Evolutionary conservation across 2,113 vertebrate species (phyloP).

Genomic region (Laticauda colubrina): DNA sequence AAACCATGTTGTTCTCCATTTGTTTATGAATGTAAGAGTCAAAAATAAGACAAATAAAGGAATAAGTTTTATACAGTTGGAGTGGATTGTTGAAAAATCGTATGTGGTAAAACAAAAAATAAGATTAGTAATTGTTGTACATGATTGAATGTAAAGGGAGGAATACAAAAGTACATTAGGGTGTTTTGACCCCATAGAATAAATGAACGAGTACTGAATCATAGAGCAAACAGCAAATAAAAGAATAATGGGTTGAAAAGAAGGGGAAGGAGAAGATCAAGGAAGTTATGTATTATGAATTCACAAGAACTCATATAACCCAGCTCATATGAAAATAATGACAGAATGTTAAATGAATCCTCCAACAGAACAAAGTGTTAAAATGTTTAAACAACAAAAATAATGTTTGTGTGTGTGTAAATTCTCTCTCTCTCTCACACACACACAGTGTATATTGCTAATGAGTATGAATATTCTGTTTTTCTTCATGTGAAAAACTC

Average conservation of each 20-base stretch:
- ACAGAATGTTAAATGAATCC: background rate
- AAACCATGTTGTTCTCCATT: background rate
- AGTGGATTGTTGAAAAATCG: background rate
- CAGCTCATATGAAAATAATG: background rate
- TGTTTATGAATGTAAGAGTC: background rate
- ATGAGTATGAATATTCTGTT: background rate
- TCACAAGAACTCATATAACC: background rate
- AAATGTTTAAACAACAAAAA: background rate
- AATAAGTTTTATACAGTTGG: background rate
- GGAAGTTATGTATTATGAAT: background rate
- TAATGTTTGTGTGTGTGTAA: background rate
- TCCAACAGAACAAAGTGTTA: background rate
- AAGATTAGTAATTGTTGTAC: background rate
- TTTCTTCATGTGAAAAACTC: background rate
- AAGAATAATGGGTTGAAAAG: background rate
- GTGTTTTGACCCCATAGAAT: background rate
- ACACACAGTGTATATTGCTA: background rate
- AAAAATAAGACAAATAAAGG: background rate
- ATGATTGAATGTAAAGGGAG: background rate
- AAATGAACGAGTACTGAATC: background rate
- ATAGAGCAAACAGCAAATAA: background rate
- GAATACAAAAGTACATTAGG: background rate
- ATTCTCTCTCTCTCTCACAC: background rate
- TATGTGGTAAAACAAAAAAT: background rate
- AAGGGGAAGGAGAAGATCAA: background rate